Evolutionary conservation across 2,888 invertebrate species (phyloP), one percentile per base, ranked within the genome.

Genomic region (Caenorhabditis doughertyi): DNA sequence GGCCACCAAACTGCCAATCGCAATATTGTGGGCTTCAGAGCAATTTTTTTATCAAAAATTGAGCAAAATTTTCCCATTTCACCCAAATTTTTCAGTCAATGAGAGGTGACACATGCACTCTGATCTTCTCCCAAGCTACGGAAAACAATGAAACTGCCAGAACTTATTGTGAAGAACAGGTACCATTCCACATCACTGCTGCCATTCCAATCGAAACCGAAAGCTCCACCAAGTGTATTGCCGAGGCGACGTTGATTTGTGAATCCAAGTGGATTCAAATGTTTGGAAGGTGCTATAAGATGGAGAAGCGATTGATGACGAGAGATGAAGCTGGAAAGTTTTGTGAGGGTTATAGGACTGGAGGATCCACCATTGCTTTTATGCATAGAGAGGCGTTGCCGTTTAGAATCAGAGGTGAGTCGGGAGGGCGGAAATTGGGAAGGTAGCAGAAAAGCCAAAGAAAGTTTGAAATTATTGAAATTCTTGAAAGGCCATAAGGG

Each of bases 231-330:
- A 16, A 4, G 0, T 58, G 58, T 18, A 3, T 18, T 3, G 58
- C 42, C 1, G 60, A 60, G 25, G 27, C 60, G 1, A 27, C 25
- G 23, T 60, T 60, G 60, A 60, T 60, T 2, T 60, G 60, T 18
- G 11, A 42, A 9, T 39, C 18, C 2, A 39, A 21, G 1, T 60
- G 60, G 60, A 16, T 60, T 44, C 60, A 60, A 21, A 25, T 42
- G 25, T 42, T 25, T 9, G 60, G 60, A 42, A 39, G 60, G 9
- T 60, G 60, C 13, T 60, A 60, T 21, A 42, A 42, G 16, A 25
- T 60, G 1, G 16, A 5, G 1, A 42, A 25, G 42, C 11, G 16
- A n/a, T 5, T 42, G 11, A 60, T 42, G 60, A 42, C 25, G 8
- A 11, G 16, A 13, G 23, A 21, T 0, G 39, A 60, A 11, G 60